These are phyloP conservation scores for Rhynchotus rufescens DNA, from an alignment of 2,797 vertebrate species.

Conservation along the genomic window DNA sequence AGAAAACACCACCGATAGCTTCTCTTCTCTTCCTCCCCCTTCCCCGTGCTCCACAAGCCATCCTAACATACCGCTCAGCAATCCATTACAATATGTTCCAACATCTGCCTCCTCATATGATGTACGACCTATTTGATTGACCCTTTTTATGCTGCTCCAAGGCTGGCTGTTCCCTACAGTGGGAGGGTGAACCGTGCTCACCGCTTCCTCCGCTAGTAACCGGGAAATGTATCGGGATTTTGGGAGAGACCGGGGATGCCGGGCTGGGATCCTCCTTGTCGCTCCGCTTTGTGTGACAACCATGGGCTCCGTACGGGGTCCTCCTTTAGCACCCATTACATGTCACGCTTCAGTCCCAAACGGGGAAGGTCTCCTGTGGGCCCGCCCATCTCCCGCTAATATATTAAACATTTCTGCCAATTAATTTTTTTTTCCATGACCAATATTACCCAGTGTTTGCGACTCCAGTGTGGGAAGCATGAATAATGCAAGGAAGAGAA, in stretches of 20 bases:
- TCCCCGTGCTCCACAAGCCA: conserved; percentile 53
- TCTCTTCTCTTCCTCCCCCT: conserved; percentile 23
- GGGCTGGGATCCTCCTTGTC: not conserved
- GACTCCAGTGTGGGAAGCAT: conserved; percentile 57
- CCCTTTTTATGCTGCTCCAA: conserved; percentile 85
- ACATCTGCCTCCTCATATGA: conserved; percentile 96
- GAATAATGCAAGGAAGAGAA: conserved; percentile 49
- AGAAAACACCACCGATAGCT: conserved; percentile 58
- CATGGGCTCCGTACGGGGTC: not conserved
- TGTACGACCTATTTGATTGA: conserved; percentile 86
- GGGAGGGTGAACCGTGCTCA: conserved; percentile 48
- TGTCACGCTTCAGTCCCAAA: not conserved
- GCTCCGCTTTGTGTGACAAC: not conserved
- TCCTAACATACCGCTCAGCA: conserved; percentile 74
- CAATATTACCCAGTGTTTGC: conserved; percentile 43
- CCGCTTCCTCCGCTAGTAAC: conserved; percentile 55
- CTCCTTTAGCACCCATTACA: not conserved
- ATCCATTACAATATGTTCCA: conserved; percentile 93
- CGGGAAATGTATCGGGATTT: conserved; percentile 64
- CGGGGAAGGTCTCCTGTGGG: not conserved
- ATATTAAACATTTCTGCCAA: conserved; percentile 2
- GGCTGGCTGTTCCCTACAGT: conserved; percentile 67
- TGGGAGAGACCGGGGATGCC: conserved; percentile 21
- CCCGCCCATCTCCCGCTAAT: not conserved
- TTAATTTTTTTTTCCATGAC: conserved; percentile 17